Evolutionary conservation across 92 coral and sea anemone species (phyloP).

Genomic region (Phymanthus crucifer): DNA sequence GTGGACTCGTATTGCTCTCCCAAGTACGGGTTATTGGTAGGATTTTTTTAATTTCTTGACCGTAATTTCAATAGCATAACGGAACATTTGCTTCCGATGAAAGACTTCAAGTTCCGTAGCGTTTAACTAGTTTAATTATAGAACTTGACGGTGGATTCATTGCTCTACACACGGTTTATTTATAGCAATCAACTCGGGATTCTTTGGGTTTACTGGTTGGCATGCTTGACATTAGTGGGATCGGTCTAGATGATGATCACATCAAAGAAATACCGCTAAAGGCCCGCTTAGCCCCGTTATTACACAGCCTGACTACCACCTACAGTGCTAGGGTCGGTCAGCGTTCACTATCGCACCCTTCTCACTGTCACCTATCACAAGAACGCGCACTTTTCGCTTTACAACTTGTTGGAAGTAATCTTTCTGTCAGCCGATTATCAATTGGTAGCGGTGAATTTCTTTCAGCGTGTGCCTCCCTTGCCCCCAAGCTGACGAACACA

Average conservation of each 20-base stretch:
- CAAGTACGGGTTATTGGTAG: conserved; percentile 24
- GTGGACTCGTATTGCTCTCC: conserved; percentile 21
- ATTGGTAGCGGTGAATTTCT: conserved; percentile 26
- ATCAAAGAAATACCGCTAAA: conserved; percentile 26
- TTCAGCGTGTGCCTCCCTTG: conserved; percentile 19
- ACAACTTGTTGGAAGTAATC: conserved; percentile 7
- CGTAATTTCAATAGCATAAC: conserved; percentile 40
- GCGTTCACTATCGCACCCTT: conserved; percentile 5
- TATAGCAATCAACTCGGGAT: conserved; percentile 12
- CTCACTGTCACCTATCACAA: not conserved
- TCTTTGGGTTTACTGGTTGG: conserved; percentile 6
- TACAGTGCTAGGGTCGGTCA: not conserved
- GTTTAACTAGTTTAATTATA: conserved; percentile 31
- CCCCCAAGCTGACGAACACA: conserved; percentile 41
- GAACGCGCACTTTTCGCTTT: not conserved
- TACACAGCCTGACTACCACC: not conserved
- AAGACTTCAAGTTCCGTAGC: conserved; percentile 26
- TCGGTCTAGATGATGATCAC: conserved; percentile 14
- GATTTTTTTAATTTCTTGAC: conserved; percentile 33
- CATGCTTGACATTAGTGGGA: conserved; percentile 16
- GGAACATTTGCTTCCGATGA: conserved; percentile 39
- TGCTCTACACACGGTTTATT: not conserved
- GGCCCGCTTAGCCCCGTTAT: not conserved
- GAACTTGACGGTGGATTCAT: conserved; percentile 5
- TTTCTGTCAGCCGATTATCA: conserved; percentile 7